Percentiles rank a stretch among this genome's conserved stretches.
These are phyloP conservation scores for Ciconia maguari DNA, from an alignment of 2,113 vertebrate species.

Conservation along the genomic window DNA sequence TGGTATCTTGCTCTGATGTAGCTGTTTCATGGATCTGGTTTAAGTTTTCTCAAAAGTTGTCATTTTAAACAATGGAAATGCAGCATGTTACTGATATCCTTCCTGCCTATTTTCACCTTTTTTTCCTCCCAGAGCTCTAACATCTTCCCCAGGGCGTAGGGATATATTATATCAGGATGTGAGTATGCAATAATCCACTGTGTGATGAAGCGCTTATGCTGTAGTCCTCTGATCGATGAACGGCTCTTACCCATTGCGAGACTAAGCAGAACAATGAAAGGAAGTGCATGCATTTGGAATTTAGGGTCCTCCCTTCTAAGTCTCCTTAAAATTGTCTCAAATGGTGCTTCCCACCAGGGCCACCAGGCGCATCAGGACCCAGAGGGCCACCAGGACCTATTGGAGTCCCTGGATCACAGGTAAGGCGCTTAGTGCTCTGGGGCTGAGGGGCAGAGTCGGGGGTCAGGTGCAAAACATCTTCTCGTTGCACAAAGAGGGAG, in stretches of 20 bases:
- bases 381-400: constrained; percentile 80
- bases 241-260: background rate
- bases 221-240: background rate
- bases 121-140: background rate
- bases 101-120: background rate
- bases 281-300: background rate
- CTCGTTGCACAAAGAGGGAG: background rate
- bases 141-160: background rate
- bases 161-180: background rate
- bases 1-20: background rate
- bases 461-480: background rate
- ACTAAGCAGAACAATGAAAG: background rate
- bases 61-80: background rate
- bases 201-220: background rate
- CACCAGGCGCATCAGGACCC: constrained; percentile 80
- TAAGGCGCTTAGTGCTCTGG: constrained; percentile 61
- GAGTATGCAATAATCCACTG: background rate
- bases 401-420: constrained; percentile 83
- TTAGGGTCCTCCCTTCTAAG: background rate
- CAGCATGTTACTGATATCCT: background rate
- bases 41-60: background rate
- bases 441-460: background rate
- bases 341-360: constrained; percentile 62
- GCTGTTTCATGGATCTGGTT: background rate
- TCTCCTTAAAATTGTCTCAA: background rate